Evolutionary conservation across 2,888 invertebrate species (phyloP), one percentile per base, ranked within the genome.

Genomic region (Hypena proboscidalis): DNA sequence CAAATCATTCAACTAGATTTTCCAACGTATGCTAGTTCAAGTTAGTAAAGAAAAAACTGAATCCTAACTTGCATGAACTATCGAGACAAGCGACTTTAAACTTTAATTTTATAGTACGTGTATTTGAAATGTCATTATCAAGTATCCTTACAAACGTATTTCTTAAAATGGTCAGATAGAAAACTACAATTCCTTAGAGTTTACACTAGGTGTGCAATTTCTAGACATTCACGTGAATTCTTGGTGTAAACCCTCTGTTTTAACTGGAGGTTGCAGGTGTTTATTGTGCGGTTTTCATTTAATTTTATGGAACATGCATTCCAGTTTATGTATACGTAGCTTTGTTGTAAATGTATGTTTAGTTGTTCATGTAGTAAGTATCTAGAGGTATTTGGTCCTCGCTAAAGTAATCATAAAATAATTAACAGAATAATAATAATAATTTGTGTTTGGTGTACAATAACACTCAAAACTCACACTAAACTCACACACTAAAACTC

Each of bases 31-130:
- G n/a, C n/a, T n/a, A n/a, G n/a, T n/a, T n/a, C n/a, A n/a, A n/a
- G n/a, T n/a, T n/a, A n/a, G n/a, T 9, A n/a, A n/a, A 23, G 5
- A 3, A 14, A 3, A 1, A 4, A 6, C 4, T 40, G 30, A n/a
- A n/a, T n/a, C 41, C 31, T 46, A 44, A 46, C 47, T 53, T 53
- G 53, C 43, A 44, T 51, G 51, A 49, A 26, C 46, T 63, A 52
- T 45, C 39, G 45, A 43, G 34, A 9, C 34, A 14, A 36, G 32
- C 52, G 33, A 17, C 36, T 27, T 59, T 27, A 27, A 30, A 61
- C 30, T 52, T 51, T 40, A 46, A 58, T 58, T 58, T 47, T 33
- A 46, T 34, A 56, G 38, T 59, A 11, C 10, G 33, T 6, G 46
- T 11, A 6, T 43, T 37, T 43, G 26, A 2, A 50, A 51, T 46